Conservation (phyloP, 2,113 vertebrate genomes). For the Sinocyclocheilus grahami region DNA sequence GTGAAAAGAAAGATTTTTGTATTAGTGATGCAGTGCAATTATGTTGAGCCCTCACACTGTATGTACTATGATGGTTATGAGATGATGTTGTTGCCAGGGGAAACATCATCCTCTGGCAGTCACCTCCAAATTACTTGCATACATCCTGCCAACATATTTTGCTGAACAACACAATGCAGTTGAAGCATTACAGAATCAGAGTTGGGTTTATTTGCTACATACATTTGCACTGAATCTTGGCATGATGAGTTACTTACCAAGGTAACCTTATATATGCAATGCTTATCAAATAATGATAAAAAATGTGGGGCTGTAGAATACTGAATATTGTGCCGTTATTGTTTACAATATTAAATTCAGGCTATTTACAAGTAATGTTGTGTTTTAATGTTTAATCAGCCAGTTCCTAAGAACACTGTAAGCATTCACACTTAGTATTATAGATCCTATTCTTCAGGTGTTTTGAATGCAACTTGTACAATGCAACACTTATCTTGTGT, state of each 20-base stretch:
- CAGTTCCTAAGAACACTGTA: not conserved
- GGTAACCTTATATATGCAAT: not conserved
- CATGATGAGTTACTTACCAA: not conserved
- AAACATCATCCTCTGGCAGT: constrained; percentile 41
- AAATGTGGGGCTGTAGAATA: not conserved
- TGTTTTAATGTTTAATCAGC: not conserved
- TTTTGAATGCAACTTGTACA: not conserved
- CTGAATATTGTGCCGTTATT: not conserved
- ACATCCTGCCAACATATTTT: too few species aligned
- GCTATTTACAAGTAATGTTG: not conserved
- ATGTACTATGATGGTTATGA: constrained; percentile 1
- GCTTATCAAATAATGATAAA: not conserved
- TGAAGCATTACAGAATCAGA: not conserved
- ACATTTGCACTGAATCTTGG: constrained; percentile 6
- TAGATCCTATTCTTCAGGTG: not conserved
- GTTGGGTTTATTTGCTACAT: not conserved
- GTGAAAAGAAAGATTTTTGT: constrained; percentile 8
- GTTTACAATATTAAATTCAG: not conserved
- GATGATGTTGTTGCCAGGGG: constrained; percentile 40
- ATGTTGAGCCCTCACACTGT: not conserved
- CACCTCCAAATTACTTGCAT: constrained; percentile 19
- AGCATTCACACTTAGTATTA: not conserved
- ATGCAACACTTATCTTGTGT: not conserved
- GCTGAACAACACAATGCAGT: constrained; percentile 24
- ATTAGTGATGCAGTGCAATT: not conserved